Base-by-base conservation (phyloP, 2,888 invertebrate genomes). In the Halictus quadricinctus region DNA sequence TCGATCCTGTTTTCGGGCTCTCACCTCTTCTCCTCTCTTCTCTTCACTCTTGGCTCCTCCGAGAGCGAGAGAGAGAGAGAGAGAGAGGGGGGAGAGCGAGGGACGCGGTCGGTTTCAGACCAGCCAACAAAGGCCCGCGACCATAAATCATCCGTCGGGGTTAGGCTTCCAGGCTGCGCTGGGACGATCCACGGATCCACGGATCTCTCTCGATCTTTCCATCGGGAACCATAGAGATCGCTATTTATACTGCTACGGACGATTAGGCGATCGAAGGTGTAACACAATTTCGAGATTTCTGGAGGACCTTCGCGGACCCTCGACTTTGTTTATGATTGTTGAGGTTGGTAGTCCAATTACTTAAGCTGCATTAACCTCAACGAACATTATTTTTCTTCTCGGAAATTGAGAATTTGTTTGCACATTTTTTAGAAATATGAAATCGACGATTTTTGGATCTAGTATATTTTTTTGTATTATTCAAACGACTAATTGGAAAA, bases 1-100 rank as follows among this genome's bases (percentile, higher is more conserved):
- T 86, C 90, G 88, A 87, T 86, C 88, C 88, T 87, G 87, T 82
- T 79, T 86, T 85, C 79, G 82, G 79, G 70, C 72, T 76, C 73
- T 74, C 78, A 80, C 89, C 78, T 82, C 72, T 77, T 60, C 76
- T 69, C 69, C 0, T 48, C 48, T 48, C 46, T 46, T 46, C 46
- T 46, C 12, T 46, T 46, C 46, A 1, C 46, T 46, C 46, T 48
- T 48, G 48, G 48, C 48, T 48, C 48, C 4, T 48, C 48, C 15
- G 48, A 48, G 13, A 48, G 15, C 4, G 48, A 48, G 48, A 48
- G 48, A 13, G 50, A 8, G 15, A 54, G 50, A 50, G 50, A 21
- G 18, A 2, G 18, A 50, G 50, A 10, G 43, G 10, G 50, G 15
- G 50, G 50, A 18, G 50, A 50, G 50, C 18, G 50, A 50, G 60